A percentile compares a stretch with the other conserved stretches of the same genome.
Conservation (phyloP, 2,888 invertebrate genomes). For the Graphium colonna region DNA sequence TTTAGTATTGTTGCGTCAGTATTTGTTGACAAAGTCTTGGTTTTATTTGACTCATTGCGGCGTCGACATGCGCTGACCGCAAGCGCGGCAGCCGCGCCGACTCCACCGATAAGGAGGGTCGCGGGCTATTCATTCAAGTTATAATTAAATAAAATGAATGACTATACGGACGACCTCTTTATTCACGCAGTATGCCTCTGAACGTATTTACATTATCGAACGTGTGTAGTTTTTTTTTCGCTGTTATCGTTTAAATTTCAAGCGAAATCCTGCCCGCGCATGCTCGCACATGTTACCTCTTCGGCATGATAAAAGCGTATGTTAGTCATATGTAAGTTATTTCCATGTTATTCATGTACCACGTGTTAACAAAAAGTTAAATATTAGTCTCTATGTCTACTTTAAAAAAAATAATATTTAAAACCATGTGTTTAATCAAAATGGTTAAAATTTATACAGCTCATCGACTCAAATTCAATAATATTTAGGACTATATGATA, state of each 20-base stretch:
- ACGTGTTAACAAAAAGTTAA: too few species aligned
- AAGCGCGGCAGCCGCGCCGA: slow-evolving; percentile 30
- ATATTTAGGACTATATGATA: too few species aligned
- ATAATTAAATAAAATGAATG: slow-evolving; percentile 60
- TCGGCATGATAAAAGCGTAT: not conserved
- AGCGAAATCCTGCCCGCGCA: slow-evolving; percentile 4
- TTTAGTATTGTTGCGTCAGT: not conserved
- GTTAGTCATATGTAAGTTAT: too few species aligned
- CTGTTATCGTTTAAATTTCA: slow-evolving; percentile 12
- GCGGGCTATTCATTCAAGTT: slow-evolving; percentile 56
- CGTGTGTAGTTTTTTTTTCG: slow-evolving; percentile 15
- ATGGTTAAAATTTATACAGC: too few species aligned
- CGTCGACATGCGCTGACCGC: slow-evolving; percentile 18
- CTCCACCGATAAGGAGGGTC: slow-evolving; percentile 53
- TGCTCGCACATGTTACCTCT: not conserved
- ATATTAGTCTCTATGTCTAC: too few species aligned
- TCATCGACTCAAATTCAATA: too few species aligned
- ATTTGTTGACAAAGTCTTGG: not conserved
- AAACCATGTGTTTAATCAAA: too few species aligned
- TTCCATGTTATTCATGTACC: too few species aligned
- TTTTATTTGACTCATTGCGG: slow-evolving; percentile 14
- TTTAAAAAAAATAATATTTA: too few species aligned
- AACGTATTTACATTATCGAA: slow-evolving; percentile 20
- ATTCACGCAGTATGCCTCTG: slow-evolving; percentile 28
- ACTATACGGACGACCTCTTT: slow-evolving; percentile 35